Base-by-base conservation (phyloP, 2,888 invertebrate species). In the Phyto melanocephala region DNA sequence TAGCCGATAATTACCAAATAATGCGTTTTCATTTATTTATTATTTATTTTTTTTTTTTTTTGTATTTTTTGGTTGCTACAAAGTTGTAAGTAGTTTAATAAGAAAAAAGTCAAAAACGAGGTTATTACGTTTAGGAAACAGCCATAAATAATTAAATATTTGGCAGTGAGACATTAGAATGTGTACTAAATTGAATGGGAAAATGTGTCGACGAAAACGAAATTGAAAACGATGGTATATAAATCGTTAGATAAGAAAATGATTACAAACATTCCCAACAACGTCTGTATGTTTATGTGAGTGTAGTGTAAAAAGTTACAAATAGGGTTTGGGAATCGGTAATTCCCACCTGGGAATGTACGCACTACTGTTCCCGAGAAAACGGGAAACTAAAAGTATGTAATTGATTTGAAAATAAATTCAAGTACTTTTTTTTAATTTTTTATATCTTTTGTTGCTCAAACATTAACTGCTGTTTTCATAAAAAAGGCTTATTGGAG, bases 1-100 rank as follows among this genome's bases (percentile, higher is more conserved):
- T 86, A 86, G 86, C 87, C 88, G 88, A 88, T 88, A 89, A 88
- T 88, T 89, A 88, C 87, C 86, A 88, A 89, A 88, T 88, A 88
- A 88, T 88, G 88, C 85, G 87, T 89, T 87, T 54, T 68, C 50
- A n/a, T n/a, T n/a, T n/a, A n/a, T n/a, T n/a, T n/a, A n/a, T n/a
- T n/a, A n/a, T n/a, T n/a, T n/a, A n/a, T n/a, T n/a, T n/a, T n/a
- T n/a, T n/a, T 35, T 71, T 15, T 42, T 13, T 52, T 22, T 24
- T 58, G 6, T 56, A 17, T 52, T 68, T 37, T 71, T 71, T 71
- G 60, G 45, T 72, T 67, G 71, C 72, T 22, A 50, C 22, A 67
- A 60, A 72, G 37, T 72, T 67, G 72, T 80, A 68, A 70, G 54
- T 78, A n/a, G n/a, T 72, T 67, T 17, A 62, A 58, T 22, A 47